These are phyloP conservation scores for human DNA, from an alignment of 2,113 vertebrate genomes.

Conservation along the genomic window GRCh38 chr5:11449501-11450000, in stretches of 20 bases:
- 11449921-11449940: background rate
- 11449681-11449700: background rate
- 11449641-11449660: background rate
- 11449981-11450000: background rate
- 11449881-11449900: background rate
- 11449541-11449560: background rate
- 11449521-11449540: background rate
- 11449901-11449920: background rate
- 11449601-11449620: background rate
- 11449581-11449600: background rate
- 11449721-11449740: background rate
- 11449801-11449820: background rate
- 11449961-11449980: background rate
- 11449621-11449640: background rate
- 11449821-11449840: background rate
- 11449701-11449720: background rate
- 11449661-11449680: background rate
- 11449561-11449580: background rate
- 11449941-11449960: background rate
- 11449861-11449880: background rate
- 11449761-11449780: background rate
- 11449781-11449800: background rate
- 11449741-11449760: background rate
- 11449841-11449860: background rate
- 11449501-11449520: background rate